These are phyloP conservation scores for Etheostoma cragini DNA, from an alignment of 2,113 vertebrate species.

Conservation along the genomic window DNA sequence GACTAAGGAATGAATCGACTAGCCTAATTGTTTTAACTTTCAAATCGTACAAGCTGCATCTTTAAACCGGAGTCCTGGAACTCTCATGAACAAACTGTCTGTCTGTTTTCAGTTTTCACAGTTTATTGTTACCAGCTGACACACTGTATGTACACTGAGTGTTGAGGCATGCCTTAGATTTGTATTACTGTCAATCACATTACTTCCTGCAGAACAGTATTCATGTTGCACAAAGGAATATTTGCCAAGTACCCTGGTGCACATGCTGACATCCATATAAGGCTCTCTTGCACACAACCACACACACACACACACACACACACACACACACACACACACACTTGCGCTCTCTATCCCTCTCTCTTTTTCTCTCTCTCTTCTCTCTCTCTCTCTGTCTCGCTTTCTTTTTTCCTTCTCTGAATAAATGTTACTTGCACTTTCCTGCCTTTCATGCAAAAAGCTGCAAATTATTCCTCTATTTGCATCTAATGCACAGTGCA, in stretches of 20 bases:
- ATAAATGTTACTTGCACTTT: conserved; percentile 21
- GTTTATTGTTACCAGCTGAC: conserved; percentile 28
- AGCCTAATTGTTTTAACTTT: not conserved
- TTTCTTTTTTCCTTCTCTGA: not conserved
- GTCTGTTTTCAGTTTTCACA: conserved; percentile 11
- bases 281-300: not conserved
- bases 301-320: not conserved
- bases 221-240: conserved; percentile 15
- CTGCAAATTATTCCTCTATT: conserved; percentile 32
- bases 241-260: conserved; percentile 25
- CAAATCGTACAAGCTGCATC: too few relatives aligned
- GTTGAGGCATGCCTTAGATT: conserved; percentile 18
- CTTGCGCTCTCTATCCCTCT: too few relatives aligned
- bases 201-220: conserved; percentile 10
- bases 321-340: conserved; percentile 1
- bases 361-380: too few relatives aligned
- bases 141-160: not conserved
- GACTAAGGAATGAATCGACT: not conserved
- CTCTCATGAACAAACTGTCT: conserved; percentile 9
- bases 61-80: too few relatives aligned
- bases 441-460: conserved; percentile 28
- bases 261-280: conserved; percentile 2
- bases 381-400: too few relatives aligned
- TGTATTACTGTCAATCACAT: conserved; percentile 45
- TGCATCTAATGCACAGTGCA: not conserved